Evolutionary conservation across 2,113 vertebrate genomes (phyloP).

Genomic region (Scortum barcoo): DNA sequence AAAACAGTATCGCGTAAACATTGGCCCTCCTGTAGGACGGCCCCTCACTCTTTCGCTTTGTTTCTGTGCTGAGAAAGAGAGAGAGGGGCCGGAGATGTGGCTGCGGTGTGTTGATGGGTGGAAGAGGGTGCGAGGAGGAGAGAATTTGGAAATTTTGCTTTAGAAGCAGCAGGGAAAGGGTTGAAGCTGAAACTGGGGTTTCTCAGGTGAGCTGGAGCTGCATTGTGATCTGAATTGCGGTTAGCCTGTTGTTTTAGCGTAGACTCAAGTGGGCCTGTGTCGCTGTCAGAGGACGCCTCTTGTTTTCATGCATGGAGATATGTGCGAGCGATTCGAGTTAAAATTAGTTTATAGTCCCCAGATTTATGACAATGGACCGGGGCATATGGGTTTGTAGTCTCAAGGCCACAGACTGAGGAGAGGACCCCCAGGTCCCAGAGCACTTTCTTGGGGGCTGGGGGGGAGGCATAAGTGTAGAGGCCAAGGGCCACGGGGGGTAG

Average conservation of each 20-base stretch:
- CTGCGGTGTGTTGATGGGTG: slow-evolving; percentile 37
- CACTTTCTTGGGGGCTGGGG: slow-evolving; percentile 64
- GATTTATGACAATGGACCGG: slow-evolving; percentile 52
- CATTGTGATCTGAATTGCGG: slow-evolving; percentile 40
- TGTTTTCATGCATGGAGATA: slow-evolving; percentile 31
- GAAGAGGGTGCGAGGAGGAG: slow-evolving; percentile 38
- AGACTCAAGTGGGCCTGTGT: neutral
- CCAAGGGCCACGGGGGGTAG: slow-evolving; percentile 72
- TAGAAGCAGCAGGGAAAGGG: slow-evolving; percentile 49
- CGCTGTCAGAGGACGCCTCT: slow-evolving; percentile 20
- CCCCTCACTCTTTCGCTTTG: slow-evolving; percentile 52
- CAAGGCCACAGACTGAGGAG: slow-evolving; percentile 55
- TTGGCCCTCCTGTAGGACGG: slow-evolving; percentile 80
- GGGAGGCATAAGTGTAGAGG: slow-evolving; percentile 72
- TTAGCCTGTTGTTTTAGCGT: slow-evolving; percentile 32
- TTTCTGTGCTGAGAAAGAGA: slow-evolving; percentile 40
- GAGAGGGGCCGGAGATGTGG: slow-evolving; percentile 50
- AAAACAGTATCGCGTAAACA: slow-evolving; percentile 85
- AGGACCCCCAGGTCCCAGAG: slow-evolving; percentile 46
- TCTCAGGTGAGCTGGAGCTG: slow-evolving; percentile 41
- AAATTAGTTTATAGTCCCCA: slow-evolving; percentile 44
- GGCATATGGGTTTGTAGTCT: slow-evolving; percentile 52
- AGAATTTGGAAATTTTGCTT: slow-evolving; percentile 44
- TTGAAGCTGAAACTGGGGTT: slow-evolving; percentile 58
- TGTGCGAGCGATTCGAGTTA: slow-evolving; percentile 44